phyloP scores from a whole-genome alignment of 2,797 vertebrate genomes.

The Myripristis murdjan region DNA sequence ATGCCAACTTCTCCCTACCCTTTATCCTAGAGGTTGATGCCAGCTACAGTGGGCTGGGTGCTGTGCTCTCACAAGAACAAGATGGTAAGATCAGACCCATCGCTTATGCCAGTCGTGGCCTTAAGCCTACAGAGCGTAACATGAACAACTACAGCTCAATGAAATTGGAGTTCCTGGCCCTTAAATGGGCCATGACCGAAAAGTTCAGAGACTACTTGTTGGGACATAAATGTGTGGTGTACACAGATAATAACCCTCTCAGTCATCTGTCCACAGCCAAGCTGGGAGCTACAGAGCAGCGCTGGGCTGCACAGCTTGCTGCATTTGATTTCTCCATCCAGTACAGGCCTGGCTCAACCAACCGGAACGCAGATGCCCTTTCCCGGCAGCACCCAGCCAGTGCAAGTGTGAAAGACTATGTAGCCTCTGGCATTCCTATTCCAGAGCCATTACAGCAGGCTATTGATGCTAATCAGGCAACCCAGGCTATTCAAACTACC shows the following conservation, averaged over 20 bases:
- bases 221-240: not conserved
- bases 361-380: not conserved
- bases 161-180: conserved; percentile 5
- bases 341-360: not conserved
- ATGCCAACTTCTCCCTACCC: not conserved
- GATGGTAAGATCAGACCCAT: not conserved
- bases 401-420: not conserved
- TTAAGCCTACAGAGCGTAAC: not conserved
- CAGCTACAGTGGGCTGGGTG: conserved; percentile 8
- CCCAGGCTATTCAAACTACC: no score
- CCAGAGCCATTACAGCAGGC: no score
- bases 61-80: conserved; percentile 9
- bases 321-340: not conserved
- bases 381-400: not conserved
- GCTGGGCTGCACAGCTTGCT: not conserved
- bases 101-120: conserved; percentile 1
- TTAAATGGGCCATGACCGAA: conserved; percentile 24
- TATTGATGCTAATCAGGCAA: no score
- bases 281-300: not conserved
- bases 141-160: conserved; percentile 17
- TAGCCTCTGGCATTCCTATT: no score
- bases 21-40: conserved; percentile 16
- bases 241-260: conserved; percentile 19
- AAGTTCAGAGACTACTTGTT: conserved; percentile 21
- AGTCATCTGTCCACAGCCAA: conserved; percentile 12